Conservation (phyloP, 2,888 invertebrate genomes). For the Acanthosoma haemorrhoidale region DNA sequence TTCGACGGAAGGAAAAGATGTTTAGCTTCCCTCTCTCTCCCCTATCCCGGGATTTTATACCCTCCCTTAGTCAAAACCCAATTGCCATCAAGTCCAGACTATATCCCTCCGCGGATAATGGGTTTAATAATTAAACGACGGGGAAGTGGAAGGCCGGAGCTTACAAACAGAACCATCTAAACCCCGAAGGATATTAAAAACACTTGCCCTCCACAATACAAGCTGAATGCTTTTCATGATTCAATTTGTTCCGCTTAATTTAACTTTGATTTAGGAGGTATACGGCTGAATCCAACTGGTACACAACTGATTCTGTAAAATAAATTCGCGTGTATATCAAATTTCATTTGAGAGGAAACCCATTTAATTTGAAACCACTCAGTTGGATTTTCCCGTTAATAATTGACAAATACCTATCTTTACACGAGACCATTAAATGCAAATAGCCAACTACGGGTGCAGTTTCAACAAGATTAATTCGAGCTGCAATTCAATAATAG, state of each 20-base stretch:
- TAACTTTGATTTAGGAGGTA: slow-evolving; percentile 8
- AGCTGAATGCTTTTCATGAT: slow-evolving; percentile 10
- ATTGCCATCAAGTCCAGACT: slow-evolving; percentile 1
- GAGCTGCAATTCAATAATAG: no score
- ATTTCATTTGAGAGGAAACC: no score
- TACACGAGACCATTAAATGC: no score
- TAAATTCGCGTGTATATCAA: no score
- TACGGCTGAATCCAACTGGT: neutral
- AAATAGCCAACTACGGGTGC: no score
- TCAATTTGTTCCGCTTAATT: slow-evolving; percentile 5
- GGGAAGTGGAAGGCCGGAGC: no score
- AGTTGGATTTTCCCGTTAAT: no score
- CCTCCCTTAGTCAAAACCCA: neutral
- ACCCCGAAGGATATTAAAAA: neutral
- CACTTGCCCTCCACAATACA: slow-evolving; percentile 4
- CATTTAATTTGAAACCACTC: no score
- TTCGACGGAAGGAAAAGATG: slow-evolving; percentile 10
- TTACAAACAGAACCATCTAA: slow-evolving; percentile 1
- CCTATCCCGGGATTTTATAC: neutral
- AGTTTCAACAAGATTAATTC: no score
- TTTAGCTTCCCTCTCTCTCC: no score
- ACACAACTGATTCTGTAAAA: neutral
- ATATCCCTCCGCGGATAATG: neutral
- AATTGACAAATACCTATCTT: no score
- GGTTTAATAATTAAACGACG: neutral